phyloP scores from a whole-genome alignment of 2,888 invertebrate species.

The Ormyrus nitidulus region DNA sequence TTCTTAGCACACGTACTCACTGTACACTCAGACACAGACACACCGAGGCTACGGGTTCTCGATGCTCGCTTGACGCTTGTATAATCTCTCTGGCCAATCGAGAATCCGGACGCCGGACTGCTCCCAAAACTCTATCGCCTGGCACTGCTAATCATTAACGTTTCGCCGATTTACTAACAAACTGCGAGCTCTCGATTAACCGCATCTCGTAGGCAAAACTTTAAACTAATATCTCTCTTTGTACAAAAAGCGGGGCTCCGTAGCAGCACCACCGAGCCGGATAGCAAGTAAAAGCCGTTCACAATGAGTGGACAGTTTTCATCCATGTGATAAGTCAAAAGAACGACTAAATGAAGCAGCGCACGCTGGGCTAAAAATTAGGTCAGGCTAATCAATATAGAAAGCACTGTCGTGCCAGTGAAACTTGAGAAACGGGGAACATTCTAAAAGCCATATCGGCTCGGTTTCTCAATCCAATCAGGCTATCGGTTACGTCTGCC shows the following conservation, averaged over 20 bases:
- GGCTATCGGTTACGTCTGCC: constrained; percentile 48
- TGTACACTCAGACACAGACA: background rate
- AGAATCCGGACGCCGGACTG: constrained; percentile 43
- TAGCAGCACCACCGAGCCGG: background rate
- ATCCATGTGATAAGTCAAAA: background rate
- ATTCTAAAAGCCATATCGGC: constrained; percentile 20
- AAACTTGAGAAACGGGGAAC: constrained; percentile 30
- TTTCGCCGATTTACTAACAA: constrained; percentile 70
- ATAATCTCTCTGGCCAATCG: constrained; percentile 3
- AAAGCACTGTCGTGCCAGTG: background rate
- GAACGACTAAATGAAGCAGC: background rate
- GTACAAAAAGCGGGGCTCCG: constrained; percentile 17
- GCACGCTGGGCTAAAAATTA: constrained; percentile 16
- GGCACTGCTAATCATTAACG: constrained; percentile 72
- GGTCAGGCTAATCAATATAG: constrained; percentile 27
- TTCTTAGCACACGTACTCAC: background rate
- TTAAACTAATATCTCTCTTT: constrained; percentile 58
- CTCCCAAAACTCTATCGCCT: constrained; percentile 66
- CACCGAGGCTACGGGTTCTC: constrained; percentile 26
- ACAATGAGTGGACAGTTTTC: constrained; percentile 21
- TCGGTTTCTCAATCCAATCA: constrained; percentile 51
- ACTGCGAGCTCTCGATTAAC: constrained; percentile 62
- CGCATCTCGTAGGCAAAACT: constrained; percentile 58
- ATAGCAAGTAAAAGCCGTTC: constrained; percentile 40
- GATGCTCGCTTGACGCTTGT: constrained; percentile 5